Conservation (phyloP, 2,797 vertebrate genomes). For the Amniataba percoides region DNA sequence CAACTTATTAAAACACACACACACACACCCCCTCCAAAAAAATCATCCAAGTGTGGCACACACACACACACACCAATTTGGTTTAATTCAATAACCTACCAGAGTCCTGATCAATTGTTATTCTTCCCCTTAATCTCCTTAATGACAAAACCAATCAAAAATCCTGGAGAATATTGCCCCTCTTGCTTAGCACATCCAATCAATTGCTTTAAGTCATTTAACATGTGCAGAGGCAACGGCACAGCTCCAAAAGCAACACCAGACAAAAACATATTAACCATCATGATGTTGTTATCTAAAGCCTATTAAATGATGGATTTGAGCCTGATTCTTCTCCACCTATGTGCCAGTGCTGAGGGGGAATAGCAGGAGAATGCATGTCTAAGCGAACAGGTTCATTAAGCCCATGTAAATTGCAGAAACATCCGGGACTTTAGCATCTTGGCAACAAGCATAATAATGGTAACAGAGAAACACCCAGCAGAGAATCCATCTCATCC, state of each 20-base stretch:
- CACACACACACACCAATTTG: constrained; percentile 37
- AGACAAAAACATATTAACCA: constrained; percentile 62
- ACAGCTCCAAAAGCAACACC: constrained; percentile 50
- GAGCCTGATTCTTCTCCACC: constrained; percentile 37
- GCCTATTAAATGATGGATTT: constrained; percentile 69
- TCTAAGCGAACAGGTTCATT: constrained; percentile 77
- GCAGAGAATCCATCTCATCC: constrained; percentile 73
- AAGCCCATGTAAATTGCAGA: constrained; percentile 69
- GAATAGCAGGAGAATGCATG: constrained; percentile 59
- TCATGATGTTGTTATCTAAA: constrained; percentile 67
- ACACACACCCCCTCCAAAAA: constrained; percentile 30
- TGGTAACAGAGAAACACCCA: constrained; percentile 68
- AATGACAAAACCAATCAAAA: constrained; percentile 62
- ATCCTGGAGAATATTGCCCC: constrained; percentile 36
- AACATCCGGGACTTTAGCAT: constrained; percentile 67
- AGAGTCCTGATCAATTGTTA: constrained; percentile 51
- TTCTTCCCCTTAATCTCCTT: constrained; percentile 55
- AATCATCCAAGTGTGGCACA: constrained; percentile 32
- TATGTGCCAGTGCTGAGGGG: constrained; percentile 39
- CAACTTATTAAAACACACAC: constrained; percentile 50
- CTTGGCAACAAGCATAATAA: constrained; percentile 75
- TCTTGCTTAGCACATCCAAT: constrained; percentile 47
- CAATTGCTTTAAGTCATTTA: constrained; percentile 52
- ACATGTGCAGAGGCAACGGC: constrained; percentile 39
- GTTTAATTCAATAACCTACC: constrained; percentile 64